Percentiles rank a stretch among this genome's conserved stretches.
These are phyloP conservation scores for Nasonia giraulti DNA, from an alignment of 1,140 invertebrate species.

Conservation along the genomic window DNA sequence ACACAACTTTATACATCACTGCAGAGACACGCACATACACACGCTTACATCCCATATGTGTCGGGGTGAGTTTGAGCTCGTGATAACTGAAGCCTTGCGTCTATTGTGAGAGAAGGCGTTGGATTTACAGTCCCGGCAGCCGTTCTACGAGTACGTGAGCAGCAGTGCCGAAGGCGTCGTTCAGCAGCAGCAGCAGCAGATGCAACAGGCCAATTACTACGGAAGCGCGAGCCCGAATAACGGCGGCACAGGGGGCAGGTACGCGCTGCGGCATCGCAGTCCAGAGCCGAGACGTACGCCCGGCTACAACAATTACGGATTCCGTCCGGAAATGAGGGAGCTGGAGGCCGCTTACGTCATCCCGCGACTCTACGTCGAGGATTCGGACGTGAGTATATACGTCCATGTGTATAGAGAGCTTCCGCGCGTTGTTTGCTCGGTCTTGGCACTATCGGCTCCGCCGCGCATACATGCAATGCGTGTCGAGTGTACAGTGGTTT, in stretches of 20 bases:
- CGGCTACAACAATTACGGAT: conserved; percentile 68
- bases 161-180: conserved; percentile 45
- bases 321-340: conserved; percentile 68
- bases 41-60: not conserved
- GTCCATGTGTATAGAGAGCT: not conserved
- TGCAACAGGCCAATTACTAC: conserved; percentile 63
- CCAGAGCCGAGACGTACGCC: conserved; percentile 53
- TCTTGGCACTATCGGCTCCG: not conserved
- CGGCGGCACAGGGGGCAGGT: conserved; percentile 33
- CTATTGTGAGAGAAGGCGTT: conserved; percentile 33
- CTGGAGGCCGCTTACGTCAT: conserved; percentile 64
- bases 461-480: no score
- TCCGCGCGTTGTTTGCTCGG: not conserved
- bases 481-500: no score
- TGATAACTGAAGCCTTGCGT: not conserved
- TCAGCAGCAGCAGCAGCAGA: conserved; percentile 45
- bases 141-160: conserved; percentile 66
- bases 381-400: conserved; percentile 62
- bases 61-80: not conserved
- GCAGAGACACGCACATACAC: not conserved
- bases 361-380: conserved; percentile 64
- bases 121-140: conserved; percentile 57
- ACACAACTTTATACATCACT: no score
- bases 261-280: conserved; percentile 28
- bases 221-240: conserved; percentile 61